Conservation (phyloP, 2,113 vertebrate species). For the Stegastes partitus region DNA sequence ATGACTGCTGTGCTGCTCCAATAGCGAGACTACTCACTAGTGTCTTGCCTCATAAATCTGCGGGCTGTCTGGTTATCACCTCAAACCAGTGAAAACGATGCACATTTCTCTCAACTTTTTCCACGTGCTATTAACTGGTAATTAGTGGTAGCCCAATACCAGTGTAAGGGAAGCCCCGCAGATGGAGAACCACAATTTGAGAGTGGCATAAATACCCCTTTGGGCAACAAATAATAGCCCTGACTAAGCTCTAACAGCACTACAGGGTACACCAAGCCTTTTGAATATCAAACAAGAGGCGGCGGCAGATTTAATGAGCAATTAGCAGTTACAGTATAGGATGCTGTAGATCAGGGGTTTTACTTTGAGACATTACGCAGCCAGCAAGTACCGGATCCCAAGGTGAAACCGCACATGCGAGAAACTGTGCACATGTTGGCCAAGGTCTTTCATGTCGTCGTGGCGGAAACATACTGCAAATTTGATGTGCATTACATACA, state of each 20-base stretch:
- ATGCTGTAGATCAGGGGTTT: constrained; percentile 44
- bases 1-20: constrained; percentile 59
- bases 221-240: constrained; percentile 69
- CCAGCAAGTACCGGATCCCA: constrained; percentile 53
- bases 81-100: constrained; percentile 79
- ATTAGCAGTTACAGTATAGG: constrained; percentile 65
- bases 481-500: constrained; percentile 63
- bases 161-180: constrained; percentile 76
- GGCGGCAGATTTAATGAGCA: constrained; percentile 72
- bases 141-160: constrained; percentile 84
- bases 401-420: constrained; percentile 65
- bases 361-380: constrained; percentile 59
- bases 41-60: constrained; percentile 80
- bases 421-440: constrained; percentile 44
- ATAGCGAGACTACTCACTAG: constrained; percentile 49
- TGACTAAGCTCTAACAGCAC: constrained; percentile 68
- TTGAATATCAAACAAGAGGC: constrained; percentile 72
- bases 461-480: constrained; percentile 64
- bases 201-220: constrained; percentile 71
- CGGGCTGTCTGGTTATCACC: constrained; percentile 72
- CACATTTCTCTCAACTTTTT: constrained; percentile 73
- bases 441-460: constrained; percentile 61
- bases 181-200: constrained; percentile 73
- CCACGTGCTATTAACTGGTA: constrained; percentile 75
- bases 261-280: constrained; percentile 57